Percentiles rank a stretch among this genome's conserved stretches.
Evolutionary conservation across 2,797 vertebrate species (phyloP).

Genomic region (Paramormyrops hopkinsi): DNA sequence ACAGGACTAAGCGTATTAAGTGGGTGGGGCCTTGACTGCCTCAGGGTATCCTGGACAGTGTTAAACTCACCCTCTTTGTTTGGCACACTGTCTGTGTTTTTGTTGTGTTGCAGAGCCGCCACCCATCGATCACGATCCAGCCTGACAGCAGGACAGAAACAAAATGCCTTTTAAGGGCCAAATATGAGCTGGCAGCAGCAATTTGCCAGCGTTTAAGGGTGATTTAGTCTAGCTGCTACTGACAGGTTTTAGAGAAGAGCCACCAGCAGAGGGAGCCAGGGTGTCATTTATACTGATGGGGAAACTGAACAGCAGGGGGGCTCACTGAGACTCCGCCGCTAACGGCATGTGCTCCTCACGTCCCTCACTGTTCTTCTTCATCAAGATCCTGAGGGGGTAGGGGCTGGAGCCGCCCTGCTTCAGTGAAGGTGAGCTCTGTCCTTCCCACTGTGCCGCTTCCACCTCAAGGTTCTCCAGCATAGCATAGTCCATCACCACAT

Average conservation of each 20-base stretch:
- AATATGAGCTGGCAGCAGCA: not conserved
- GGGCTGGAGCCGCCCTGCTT: constrained; percentile 43
- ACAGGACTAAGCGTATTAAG: not conserved
- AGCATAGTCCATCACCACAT: constrained; percentile 81
- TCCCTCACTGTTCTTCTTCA: constrained; percentile 80
- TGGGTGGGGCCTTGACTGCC: not conserved
- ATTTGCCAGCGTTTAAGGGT: not conserved
- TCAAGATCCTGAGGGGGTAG: constrained; percentile 66
- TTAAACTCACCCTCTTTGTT: constrained; percentile 65
- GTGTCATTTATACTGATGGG: not conserved
- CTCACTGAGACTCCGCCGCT: constrained; percentile 75
- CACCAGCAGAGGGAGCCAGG: constrained; percentile 32
- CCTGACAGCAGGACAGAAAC: constrained; percentile 49
- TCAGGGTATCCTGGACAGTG: not conserved
- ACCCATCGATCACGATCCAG: constrained; percentile 86
- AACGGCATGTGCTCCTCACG: constrained; percentile 66
- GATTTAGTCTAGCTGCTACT: not conserved
- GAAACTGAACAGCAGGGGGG: not conserved
- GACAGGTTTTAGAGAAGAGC: not conserved
- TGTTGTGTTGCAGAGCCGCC: constrained; percentile 63
- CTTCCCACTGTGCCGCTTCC: constrained; percentile 51
- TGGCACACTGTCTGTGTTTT: constrained; percentile 40
- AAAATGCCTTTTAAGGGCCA: not conserved
- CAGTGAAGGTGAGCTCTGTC: constrained; percentile 29
- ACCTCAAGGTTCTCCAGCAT: constrained; percentile 73